Conservation (phyloP, 1,140 invertebrate species). For the Holcopasites calliopsidis region DNA sequence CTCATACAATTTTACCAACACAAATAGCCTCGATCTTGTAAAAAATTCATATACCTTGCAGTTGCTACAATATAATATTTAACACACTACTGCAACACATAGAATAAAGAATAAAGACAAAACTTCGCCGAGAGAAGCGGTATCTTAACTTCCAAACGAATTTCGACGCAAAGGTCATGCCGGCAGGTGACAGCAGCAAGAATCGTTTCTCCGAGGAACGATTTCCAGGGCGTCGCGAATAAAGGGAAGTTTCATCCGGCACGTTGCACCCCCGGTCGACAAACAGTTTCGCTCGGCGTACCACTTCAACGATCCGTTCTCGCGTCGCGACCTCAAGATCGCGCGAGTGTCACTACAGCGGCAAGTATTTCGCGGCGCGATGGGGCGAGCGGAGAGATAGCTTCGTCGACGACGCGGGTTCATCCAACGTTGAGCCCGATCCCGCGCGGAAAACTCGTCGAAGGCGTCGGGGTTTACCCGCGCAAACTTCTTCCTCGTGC, state of each 20-base stretch:
- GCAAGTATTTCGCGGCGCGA: slow-evolving; percentile 57
- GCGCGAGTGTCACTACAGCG: slow-evolving; percentile 31
- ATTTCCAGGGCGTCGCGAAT: background rate
- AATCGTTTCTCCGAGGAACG: slow-evolving; percentile 1
- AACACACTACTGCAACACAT: too few relatives aligned
- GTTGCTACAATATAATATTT: too few relatives aligned
- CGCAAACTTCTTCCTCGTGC: slow-evolving; percentile 61
- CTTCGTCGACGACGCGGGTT: background rate
- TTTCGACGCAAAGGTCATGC: too few relatives aligned
- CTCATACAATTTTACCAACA: too few relatives aligned
- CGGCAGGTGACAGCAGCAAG: background rate
- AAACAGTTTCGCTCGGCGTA: slow-evolving; percentile 19
- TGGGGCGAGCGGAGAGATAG: background rate
- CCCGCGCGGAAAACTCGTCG: slow-evolving; percentile 50
- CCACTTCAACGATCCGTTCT: slow-evolving; percentile 1
- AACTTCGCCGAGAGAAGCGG: too few relatives aligned
- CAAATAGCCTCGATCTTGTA: too few relatives aligned
- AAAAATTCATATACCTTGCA: too few relatives aligned
- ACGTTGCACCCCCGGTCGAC: slow-evolving; percentile 32
- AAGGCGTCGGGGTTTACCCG: slow-evolving; percentile 48
- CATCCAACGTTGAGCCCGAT: slow-evolving; percentile 14
- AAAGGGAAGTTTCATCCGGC: slow-evolving; percentile 4
- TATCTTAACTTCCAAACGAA: too few relatives aligned
- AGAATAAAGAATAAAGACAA: too few relatives aligned
- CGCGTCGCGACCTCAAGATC: slow-evolving; percentile 46